Evolutionary conservation across 2,797 vertebrate species (phyloP).

Genomic region (Hylomyscus alleni): DNA sequence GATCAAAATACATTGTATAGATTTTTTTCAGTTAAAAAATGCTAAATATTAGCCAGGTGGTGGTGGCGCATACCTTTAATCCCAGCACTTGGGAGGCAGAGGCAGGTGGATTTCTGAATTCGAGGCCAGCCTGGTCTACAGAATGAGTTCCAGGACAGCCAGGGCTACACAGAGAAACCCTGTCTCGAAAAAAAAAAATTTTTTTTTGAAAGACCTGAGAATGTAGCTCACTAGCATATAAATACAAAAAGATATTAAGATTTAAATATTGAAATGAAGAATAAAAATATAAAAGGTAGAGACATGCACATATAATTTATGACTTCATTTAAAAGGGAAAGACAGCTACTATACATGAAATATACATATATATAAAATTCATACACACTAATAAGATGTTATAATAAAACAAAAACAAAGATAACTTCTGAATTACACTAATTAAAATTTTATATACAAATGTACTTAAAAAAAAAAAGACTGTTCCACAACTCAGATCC

Average conservation of each 20-base stretch:
- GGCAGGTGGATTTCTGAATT: no score
- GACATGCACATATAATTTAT: constrained; percentile 1
- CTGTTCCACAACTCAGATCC: not conserved
- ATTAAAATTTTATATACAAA: constrained; percentile 49
- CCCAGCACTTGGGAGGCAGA: no score
- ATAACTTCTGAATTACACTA: constrained; percentile 41
- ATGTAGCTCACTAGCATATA: not conserved
- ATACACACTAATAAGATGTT: not conserved
- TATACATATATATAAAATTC: not conserved
- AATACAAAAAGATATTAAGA: not conserved
- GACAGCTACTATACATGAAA: not conserved
- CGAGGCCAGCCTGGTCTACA: no score
- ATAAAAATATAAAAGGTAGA: not conserved
- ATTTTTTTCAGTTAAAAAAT: not conserved
- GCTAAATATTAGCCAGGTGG: no score
- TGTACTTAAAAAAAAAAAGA: not conserved
- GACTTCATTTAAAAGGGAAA: constrained; percentile 13
- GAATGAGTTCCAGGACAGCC: no score
- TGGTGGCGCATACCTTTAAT: no score
- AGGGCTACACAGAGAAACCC: no score
- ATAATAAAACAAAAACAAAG: constrained; percentile 42
- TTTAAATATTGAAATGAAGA: not conserved
- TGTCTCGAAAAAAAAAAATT: not conserved
- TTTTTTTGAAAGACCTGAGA: not conserved
- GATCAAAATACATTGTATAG: not conserved